phyloP scores from a whole-genome alignment of 2,888 invertebrate genomes.

The Tricholauxania praeusta region DNA sequence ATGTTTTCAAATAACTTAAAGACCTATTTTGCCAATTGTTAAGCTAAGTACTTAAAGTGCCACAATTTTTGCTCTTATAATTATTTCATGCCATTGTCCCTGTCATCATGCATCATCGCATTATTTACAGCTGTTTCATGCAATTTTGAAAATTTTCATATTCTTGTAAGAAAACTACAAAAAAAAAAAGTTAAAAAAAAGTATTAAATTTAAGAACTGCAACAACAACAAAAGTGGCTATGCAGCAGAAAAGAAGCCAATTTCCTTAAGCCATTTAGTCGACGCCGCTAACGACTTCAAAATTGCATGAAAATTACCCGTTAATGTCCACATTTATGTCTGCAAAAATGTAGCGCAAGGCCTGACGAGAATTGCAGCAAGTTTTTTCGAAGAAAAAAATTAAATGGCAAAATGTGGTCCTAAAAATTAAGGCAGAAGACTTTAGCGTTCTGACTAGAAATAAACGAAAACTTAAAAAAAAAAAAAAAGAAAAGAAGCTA shows the following conservation, averaged over 20 bases:
- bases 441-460: not conserved
- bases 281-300: conserved; percentile 63
- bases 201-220: no score
- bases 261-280: conserved; percentile 26
- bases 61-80: conserved; percentile 21
- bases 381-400: not conserved
- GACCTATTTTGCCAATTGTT: no score
- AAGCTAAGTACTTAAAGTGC: not conserved
- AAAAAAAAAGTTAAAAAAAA: not conserved
- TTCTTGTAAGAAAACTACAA: not conserved
- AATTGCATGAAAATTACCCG: conserved; percentile 66
- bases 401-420: conserved; percentile 5
- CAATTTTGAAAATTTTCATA: conserved; percentile 25
- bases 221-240: no score
- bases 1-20: no score
- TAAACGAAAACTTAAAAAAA: not conserved
- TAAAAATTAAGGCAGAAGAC: conserved; percentile 12
- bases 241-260: conserved; percentile 4
- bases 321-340: conserved; percentile 62
- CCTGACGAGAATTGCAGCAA: not conserved
- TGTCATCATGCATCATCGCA: conserved; percentile 23
- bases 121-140: conserved; percentile 33
- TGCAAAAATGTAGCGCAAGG: conserved; percentile 11
- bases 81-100: conserved; percentile 6
- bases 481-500: not conserved